phyloP scores from a whole-genome alignment of 53 echinoderm and acorn worm species.

The Actinopyga echinites region DNA sequence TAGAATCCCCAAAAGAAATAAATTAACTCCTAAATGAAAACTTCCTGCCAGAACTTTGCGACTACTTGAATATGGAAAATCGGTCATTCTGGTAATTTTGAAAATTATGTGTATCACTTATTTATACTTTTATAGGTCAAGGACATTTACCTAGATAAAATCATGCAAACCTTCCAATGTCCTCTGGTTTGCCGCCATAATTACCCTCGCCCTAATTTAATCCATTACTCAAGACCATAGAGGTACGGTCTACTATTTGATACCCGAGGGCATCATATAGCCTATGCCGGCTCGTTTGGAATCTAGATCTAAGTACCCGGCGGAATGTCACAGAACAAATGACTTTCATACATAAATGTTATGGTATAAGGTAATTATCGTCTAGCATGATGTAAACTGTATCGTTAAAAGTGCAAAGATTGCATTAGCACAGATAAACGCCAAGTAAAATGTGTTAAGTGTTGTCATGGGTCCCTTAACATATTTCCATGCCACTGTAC shows the following conservation, averaged over 20 bases:
- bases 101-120: neutral
- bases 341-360: conserved; percentile 25
- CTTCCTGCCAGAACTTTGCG: too few species aligned
- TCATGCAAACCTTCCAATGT: neutral
- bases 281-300: conserved; percentile 12
- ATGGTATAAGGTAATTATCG: conserved; percentile 18
- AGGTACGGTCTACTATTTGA: neutral
- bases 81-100: neutral
- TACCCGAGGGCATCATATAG: neutral
- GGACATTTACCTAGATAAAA: neutral
- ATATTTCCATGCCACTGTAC: neutral
- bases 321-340: neutral
- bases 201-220: neutral
- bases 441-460: neutral
- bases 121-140: neutral
- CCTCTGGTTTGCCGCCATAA: conserved; percentile 21
- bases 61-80: too few species aligned
- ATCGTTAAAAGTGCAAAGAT: neutral
- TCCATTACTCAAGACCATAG: neutral
- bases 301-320: neutral
- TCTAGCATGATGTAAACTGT: neutral
- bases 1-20: too few species aligned
- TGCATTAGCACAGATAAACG: conserved; percentile 23
- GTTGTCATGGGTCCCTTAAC: neutral
- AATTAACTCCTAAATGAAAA: too few species aligned